Evolutionary conservation across 2,797 vertebrate genomes (phyloP), one percentile per base, ranked within the genome.

Genomic region (Mormyrus proboscirostris): DNA sequence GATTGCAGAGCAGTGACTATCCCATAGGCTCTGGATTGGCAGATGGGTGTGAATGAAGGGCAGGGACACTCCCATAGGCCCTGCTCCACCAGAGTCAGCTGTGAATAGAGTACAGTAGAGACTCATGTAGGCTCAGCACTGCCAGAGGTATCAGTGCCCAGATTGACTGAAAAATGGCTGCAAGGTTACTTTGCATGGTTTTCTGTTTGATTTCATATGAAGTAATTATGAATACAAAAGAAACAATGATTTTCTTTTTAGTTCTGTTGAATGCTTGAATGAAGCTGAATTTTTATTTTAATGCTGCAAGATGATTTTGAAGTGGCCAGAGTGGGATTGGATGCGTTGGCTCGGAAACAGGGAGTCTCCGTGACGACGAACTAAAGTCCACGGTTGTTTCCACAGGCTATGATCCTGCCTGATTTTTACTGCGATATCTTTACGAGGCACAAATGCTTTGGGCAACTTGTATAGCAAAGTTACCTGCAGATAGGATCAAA

Each of bases 381-480:
- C 69, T 38, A 16, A 73, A 6, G 10, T 38, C 4, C 2, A 3
- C 4, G 65, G 29, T 38, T 38, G 29, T 73, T 73, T 73, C 65
- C 65, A 38, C 25, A 16, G 29, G 29, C 65, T 73, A 12, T 73
- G 25, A 38, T 73, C 65, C 29, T 38, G 33, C 33, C 29, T 16
- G 25, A 38, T 73, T 73, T 73, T 73, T 73, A 65, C 22, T 38
- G 69, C 0, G 29, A 38, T 14, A 16, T 73, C 69, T 73, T 16
- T 33, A 38, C 69, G 9, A 16, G 14, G 29, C 29, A 33, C 29
- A 33, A 73, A 38, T 38, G 33, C 69, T 73, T 33, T 16, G 69
- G 69, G 12, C 29, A 38, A 73, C 33, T 38, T 73, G 29, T 38
- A 73, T 91, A 47, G 95, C 92, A 88, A 73, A 73, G 29, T 73